Base-by-base conservation (phyloP, 2,113 vertebrate species). In the Hippocampus comes region DNA sequence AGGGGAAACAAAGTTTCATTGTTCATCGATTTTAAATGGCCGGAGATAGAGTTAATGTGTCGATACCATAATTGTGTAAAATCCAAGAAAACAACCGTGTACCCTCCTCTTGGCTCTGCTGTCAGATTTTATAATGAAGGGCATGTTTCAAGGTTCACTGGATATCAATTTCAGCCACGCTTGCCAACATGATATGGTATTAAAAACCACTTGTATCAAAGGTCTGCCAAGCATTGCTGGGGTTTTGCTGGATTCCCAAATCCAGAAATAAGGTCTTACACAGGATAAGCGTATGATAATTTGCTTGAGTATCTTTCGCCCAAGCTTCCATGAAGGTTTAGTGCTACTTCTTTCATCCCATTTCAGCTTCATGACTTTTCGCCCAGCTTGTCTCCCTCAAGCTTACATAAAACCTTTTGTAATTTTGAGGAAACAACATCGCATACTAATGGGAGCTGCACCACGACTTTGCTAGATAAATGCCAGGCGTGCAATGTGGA, bases 171-270 rank as follows among this genome's bases (percentile, higher is more conserved):
- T 71, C 66, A 73, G 65, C 43, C 9, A 48, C 7, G 63, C 75
- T 67, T 70, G 72, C 68, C 68, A 79, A 61, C 56, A 66, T 77
- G 61, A 78, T 70, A 42, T 66, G 25, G 74, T 75, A 71, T 84
- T 73, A 78, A 76, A 76, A 76, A 68, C 74, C 83, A 84, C 73
- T 74, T 76, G 56, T 76, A 77, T 87, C 75, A 84, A 82, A 81
- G 77, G 25, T 78, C 67, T 77, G 73, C 71, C 53, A 71, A 12
- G 79, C 81, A 63, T 53, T 60, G 34, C 71, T 48, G 30, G 21
- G 49, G 67, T 43, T 72, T 56, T 66, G 65, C 68, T 76, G 65
- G 48, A 73, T 73, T 68, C 72, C 49, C 76, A 27, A 71, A 75
- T 77, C 73, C 76, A 75, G 76, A 63, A 79, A 75, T 70, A 72